Evolutionary conservation across 2,888 invertebrate species (phyloP).

Genomic region (Hedya salicella): DNA sequence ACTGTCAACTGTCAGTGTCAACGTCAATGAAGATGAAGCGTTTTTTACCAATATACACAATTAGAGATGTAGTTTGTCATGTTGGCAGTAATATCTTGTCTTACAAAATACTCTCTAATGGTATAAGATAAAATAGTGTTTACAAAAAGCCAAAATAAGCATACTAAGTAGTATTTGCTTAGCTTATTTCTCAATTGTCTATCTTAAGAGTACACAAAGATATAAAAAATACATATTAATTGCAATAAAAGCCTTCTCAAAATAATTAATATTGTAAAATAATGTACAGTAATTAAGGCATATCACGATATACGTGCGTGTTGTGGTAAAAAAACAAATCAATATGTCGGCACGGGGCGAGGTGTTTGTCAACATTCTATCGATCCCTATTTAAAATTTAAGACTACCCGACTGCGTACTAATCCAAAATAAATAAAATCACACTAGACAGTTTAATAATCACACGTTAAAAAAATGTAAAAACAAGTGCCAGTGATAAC

Average conservation of each 20-base stretch:
- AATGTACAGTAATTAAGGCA: constrained; percentile 5
- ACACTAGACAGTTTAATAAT: neutral
- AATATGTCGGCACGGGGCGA: constrained; percentile 53
- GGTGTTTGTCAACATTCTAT: constrained; percentile 80
- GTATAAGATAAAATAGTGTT: neutral
- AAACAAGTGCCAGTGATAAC: constrained; percentile 23
- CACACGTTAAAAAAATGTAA: neutral
- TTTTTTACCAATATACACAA: neutral
- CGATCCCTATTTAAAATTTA: constrained; percentile 58
- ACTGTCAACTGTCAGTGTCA: constrained; percentile 26
- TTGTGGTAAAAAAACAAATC: constrained; percentile 38
- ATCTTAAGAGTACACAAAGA: too few relatives aligned
- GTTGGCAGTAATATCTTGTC: neutral
- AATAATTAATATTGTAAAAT: neutral
- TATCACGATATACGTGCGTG: constrained; percentile 30
- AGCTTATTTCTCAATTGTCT: neutral
- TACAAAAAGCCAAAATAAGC: neutral
- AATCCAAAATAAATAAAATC: constrained; percentile 12
- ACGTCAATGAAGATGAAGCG: neutral
- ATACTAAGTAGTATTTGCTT: neutral
- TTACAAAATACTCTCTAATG: neutral
- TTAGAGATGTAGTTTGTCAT: neutral
- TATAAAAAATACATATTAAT: too few relatives aligned
- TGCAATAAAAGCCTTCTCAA: too few relatives aligned
- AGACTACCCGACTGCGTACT: constrained; percentile 3